Base-by-base conservation (phyloP, 92 coral and sea anemone genomes). In the Montipora capitata region DNA sequence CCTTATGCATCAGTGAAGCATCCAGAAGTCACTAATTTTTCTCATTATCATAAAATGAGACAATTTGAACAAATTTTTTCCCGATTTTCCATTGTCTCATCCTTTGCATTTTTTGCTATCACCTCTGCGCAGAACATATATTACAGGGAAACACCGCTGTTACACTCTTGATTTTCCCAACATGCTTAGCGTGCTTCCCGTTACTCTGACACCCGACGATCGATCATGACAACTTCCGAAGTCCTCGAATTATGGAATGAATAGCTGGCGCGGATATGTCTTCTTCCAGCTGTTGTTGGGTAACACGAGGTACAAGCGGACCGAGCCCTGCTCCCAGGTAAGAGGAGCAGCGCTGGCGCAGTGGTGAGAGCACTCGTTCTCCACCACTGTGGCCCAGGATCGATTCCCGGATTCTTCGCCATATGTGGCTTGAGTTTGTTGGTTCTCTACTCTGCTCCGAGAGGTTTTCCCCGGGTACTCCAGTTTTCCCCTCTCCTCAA, bases 261-360 rank as follows among this genome's bases (percentile, higher is more conserved):
- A 15, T 62, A 83, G 38, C 54, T 15, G 39, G 43, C 62, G 18
- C 41, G n/a, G 12, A 18, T 40, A 83, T 83, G 87, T 72, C 87
- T 58, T 57, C 87, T 7, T 58, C 87, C 48, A 9, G 91, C 40
- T 89, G 91, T 56, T 78, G 88, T 69, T 95, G 98, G 98, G 93
- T 89, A 51, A 93, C 78, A 42, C 81, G 96, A 91, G 92, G 85
- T 43, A 79, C 72, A 42, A 89, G 76, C 44, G 98, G 98, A 13
- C 94, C 96, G 8, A 68, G 77, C 9, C 98, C 98, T 0, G 98
- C 98, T 3, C 88, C 98, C 49, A 91, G 98, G 98, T 95, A 74
- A 27, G 35, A 27, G 1, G 35, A 27, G 35, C 35, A 27, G 35
- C 35, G 35, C 35, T 27, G 35, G 35, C 35, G 35, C 35, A 27